Percentiles rank a stretch among this genome's conserved stretches.
Evolutionary conservation across 64 coral and sea anemone species (phyloP).

Genomic region (Catalaphyllia jardinei): DNA sequence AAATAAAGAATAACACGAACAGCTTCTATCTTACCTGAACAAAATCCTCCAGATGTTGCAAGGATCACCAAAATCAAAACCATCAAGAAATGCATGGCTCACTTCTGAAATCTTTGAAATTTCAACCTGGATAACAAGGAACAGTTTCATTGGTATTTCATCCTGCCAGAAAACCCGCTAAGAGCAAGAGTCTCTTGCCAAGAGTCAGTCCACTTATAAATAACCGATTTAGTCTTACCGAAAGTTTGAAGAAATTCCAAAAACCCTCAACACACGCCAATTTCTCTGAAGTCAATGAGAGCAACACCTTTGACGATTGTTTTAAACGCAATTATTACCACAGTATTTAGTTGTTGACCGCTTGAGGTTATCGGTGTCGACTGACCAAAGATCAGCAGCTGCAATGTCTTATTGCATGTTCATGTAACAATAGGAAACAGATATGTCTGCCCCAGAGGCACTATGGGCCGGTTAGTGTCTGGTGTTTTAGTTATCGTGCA

Average conservation of each 20-base stretch:
- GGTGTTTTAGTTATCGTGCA: not conserved
- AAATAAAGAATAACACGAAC: not conserved
- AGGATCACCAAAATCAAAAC: conserved; percentile 13
- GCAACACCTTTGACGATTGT: not conserved
- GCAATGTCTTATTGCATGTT: not conserved
- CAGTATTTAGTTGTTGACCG: conserved; percentile 8
- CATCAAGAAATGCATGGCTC: not conserved
- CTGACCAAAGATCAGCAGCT: not conserved
- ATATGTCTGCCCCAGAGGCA: not conserved
- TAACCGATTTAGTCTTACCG: no score
- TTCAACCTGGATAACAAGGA: not conserved
- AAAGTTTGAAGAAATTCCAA: not conserved
- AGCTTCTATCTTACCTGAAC: not conserved
- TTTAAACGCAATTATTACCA: conserved; percentile 24
- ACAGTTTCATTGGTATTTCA: conserved; percentile 21
- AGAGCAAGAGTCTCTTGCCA: no score
- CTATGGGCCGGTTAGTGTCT: not conserved
- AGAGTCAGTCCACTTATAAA: not conserved
- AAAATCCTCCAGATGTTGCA: conserved; percentile 10
- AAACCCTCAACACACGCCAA: not conserved
- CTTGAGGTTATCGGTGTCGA: conserved; percentile 17
- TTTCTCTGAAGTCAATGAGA: not conserved
- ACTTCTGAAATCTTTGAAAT: not conserved
- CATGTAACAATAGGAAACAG: conserved; percentile 39
- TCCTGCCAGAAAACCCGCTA: not conserved